These are phyloP conservation scores for Pseudois nayaur DNA, from an alignment of 2,113 vertebrate genomes.

Conservation along the genomic window DNA sequence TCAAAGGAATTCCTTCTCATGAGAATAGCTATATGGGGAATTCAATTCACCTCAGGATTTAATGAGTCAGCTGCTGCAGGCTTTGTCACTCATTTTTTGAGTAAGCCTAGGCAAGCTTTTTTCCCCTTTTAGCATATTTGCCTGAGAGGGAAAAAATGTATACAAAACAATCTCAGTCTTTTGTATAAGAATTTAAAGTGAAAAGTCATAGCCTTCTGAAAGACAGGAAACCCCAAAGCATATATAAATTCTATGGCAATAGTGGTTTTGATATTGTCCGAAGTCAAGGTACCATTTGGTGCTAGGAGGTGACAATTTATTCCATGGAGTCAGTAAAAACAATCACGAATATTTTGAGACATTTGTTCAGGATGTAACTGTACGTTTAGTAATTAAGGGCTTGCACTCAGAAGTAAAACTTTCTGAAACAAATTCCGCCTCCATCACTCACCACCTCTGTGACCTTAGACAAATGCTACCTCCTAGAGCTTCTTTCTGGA, in stretches of 20 bases:
- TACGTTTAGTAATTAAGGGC: not conserved
- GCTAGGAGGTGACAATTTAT: not conserved
- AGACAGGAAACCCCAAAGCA: not conserved
- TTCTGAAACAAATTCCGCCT: not conserved
- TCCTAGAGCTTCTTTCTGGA: not conserved
- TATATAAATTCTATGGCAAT: not conserved
- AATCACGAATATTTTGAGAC: not conserved
- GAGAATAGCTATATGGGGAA: not conserved
- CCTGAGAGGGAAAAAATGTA: not conserved
- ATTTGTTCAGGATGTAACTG: accelerated
- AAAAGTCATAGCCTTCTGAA: not conserved
- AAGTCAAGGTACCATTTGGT: not conserved
- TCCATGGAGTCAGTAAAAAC: not conserved
- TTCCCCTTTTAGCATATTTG: not conserved
- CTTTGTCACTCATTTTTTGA: not conserved
- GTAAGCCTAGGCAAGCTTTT: not conserved
- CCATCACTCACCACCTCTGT: not conserved
- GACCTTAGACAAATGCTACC: not conserved
- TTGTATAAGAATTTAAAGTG: not conserved
- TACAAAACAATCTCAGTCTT: not conserved
- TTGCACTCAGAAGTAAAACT: not conserved
- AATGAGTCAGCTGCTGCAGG: not conserved
- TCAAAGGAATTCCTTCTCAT: not conserved
- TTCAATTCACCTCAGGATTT: not conserved
- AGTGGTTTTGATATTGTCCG: not conserved